Conservation (phyloP, 35 echinoderm and acorn worm species). For the Hemicentrotus pulcherrimus region DNA sequence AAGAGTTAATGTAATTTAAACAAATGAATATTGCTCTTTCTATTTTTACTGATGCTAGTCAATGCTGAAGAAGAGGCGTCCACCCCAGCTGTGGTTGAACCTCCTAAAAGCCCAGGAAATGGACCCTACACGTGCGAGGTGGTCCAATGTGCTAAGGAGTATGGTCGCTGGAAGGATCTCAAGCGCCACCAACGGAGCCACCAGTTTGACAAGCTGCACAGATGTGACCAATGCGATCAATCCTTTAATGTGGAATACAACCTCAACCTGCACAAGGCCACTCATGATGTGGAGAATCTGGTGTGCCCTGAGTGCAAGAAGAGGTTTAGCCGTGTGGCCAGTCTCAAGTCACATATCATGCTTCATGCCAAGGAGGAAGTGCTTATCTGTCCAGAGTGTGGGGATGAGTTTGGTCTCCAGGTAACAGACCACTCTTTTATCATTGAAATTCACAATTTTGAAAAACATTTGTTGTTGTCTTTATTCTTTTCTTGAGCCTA, state of each 20-base stretch:
- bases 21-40: neutral
- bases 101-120: constrained; percentile 54
- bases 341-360: constrained; percentile 95
- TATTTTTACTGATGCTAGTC: neutral
- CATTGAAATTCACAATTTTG: neutral
- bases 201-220: constrained; percentile 82
- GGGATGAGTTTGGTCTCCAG: constrained; percentile 94
- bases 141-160: constrained; percentile 72
- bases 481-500: neutral
- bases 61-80: neutral
- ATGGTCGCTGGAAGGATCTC: constrained; percentile 60
- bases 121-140: constrained; percentile 79
- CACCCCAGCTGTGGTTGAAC: neutral
- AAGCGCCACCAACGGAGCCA: constrained; percentile 80
- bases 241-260: constrained; percentile 99
- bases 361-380: constrained; percentile 92
- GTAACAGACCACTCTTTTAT: constrained; percentile 26
- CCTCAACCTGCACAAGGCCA: constrained; percentile 83
- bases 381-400: constrained; percentile 91
- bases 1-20: neutral
- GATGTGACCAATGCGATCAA: constrained; percentile 68
- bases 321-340: constrained; percentile 86
- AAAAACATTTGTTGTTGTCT: neutral
- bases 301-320: constrained; percentile 91
- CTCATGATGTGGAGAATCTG: constrained; percentile 73